phyloP scores from a whole-genome alignment of 2,797 vertebrate species.

The Epinephelus coioides region DNA sequence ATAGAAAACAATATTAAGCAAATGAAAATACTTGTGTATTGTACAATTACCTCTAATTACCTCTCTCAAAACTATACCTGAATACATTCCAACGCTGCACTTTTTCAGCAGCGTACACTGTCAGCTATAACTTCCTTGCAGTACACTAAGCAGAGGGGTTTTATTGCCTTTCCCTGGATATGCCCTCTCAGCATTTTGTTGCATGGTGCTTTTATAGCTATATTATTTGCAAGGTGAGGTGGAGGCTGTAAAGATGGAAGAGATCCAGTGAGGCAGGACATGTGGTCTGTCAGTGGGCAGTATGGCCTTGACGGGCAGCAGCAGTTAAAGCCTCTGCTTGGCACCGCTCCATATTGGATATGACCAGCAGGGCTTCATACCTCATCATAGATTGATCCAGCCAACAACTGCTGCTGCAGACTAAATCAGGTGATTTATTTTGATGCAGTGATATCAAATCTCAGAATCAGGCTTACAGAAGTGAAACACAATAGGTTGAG shows the following conservation, averaged over 20 bases:
- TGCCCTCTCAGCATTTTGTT: slow-evolving; percentile 50
- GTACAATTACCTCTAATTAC: neutral
- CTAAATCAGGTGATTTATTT: slow-evolving; percentile 23
- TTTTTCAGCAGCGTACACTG: slow-evolving; percentile 7
- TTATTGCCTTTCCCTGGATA: slow-evolving; percentile 47
- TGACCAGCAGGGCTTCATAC: slow-evolving; percentile 34
- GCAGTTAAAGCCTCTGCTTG: slow-evolving; percentile 62
- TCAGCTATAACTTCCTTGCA: slow-evolving; percentile 27
- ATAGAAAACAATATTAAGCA: neutral
- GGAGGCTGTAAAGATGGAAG: slow-evolving; percentile 56
- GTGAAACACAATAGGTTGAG: slow-evolving; percentile 2
- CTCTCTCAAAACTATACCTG: neutral
- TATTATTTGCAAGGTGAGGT: slow-evolving; percentile 53
- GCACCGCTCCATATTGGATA: slow-evolving; percentile 47
- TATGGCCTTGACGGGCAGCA: slow-evolving; percentile 59
- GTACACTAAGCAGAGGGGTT: slow-evolving; percentile 35
- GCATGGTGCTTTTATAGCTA: slow-evolving; percentile 30
- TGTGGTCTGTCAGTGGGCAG: slow-evolving; percentile 61
- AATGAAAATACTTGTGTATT: neutral
- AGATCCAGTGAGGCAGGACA: slow-evolving; percentile 56
- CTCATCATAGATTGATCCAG: slow-evolving; percentile 34
- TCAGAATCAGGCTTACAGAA: neutral
- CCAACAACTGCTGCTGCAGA: slow-evolving; percentile 14
- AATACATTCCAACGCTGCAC: neutral
- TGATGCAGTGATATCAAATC: slow-evolving; percentile 11